Percentiles rank a stretch among this genome's conserved stretches.
phyloP scores from a whole-genome alignment of 1,140 invertebrate species.

The Macrobrachium rosenbergii region DNA sequence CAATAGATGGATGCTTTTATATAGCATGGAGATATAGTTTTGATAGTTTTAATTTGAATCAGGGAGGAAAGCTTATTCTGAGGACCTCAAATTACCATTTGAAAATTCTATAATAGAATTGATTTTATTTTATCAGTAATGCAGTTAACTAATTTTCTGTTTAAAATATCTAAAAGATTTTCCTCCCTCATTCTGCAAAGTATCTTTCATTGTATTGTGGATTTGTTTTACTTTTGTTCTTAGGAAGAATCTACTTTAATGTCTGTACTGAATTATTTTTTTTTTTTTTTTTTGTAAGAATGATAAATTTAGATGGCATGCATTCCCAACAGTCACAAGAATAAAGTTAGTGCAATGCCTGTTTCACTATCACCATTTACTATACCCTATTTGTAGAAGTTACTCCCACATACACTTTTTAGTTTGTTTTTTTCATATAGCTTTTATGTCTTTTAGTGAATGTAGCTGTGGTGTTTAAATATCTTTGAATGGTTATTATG shows the following conservation, averaged over 20 bases:
- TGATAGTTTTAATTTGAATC: neutral
- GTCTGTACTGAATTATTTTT: constrained; percentile 17
- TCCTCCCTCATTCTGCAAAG: constrained; percentile 8
- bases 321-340: constrained; percentile 28
- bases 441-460: constrained; percentile 27
- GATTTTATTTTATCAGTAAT: neutral
- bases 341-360: constrained; percentile 54
- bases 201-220: neutral
- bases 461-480: neutral
- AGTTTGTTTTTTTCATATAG: constrained; percentile 18
- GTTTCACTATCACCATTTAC: constrained; percentile 11
- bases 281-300: constrained; percentile 24
- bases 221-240: neutral
- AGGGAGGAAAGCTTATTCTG: too few species aligned
- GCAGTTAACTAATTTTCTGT: neutral
- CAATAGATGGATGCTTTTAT: too few species aligned
- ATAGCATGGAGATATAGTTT: constrained; percentile 14
- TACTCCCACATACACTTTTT: neutral
- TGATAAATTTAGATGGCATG: constrained; percentile 56
- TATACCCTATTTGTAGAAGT: constrained; percentile 37
- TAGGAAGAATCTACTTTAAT: constrained; percentile 1
- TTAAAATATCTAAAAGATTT: neutral
- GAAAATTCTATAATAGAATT: neutral
- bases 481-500: neutral
- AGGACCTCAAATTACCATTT: neutral